Evolutionary conservation across 2,113 vertebrate species (phyloP).

Genomic region (Gracilinanus agilis): DNA sequence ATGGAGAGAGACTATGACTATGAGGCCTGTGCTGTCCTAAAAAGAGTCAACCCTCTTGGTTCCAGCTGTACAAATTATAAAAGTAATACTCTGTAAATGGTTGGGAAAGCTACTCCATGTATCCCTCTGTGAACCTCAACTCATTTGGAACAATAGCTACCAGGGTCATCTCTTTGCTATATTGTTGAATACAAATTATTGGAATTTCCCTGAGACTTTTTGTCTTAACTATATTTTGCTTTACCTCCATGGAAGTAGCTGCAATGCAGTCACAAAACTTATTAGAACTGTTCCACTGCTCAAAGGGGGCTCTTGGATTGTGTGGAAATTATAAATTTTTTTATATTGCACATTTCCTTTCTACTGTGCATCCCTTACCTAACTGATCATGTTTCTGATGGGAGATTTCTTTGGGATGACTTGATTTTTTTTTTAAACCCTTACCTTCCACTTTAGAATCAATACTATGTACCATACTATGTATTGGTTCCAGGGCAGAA

Average conservation of each 20-base stretch:
- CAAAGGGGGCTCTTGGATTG: neutral
- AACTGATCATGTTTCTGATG: neutral
- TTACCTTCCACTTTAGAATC: too few species aligned
- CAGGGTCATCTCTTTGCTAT: neutral
- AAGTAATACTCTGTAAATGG: neutral
- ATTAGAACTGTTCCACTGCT: neutral
- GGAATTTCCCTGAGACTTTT: neutral
- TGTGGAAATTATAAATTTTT: neutral
- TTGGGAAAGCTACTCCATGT: neutral
- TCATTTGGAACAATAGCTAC: neutral
- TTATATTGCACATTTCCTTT: neutral
- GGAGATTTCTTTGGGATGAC: neutral
- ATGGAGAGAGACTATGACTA: neutral
- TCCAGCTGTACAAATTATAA: neutral
- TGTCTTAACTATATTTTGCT: neutral
- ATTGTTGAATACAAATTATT: neutral
- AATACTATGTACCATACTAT: too few species aligned
- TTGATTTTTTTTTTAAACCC: neutral
- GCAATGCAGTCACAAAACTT: neutral
- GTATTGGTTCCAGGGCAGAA: too few species aligned
- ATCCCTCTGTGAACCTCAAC: neutral
- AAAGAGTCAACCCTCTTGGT: neutral
- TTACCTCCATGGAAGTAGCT: neutral
- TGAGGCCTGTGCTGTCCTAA: neutral
- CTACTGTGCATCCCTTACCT: neutral